These are phyloP conservation scores for Montipora foliosa DNA, from an alignment of 64 coral and sea anemone species.

Conservation along the genomic window DNA sequence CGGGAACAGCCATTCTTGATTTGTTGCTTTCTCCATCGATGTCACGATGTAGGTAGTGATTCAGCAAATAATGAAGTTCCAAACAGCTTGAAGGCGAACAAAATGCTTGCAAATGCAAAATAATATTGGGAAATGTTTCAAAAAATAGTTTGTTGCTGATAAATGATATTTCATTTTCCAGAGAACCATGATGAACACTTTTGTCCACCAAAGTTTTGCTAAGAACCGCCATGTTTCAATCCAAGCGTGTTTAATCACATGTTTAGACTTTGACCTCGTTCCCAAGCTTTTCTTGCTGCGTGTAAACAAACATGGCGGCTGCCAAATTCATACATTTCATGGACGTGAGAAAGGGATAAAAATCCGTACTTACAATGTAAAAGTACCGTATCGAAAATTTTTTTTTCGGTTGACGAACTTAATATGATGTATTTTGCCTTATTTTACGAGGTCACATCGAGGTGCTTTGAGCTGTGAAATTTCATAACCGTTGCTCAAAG, in stretches of 20 bases:
- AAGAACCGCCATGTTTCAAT: too few species aligned
- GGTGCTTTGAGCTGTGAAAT: not conserved
- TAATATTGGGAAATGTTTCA: not conserved
- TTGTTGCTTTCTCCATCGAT: not conserved
- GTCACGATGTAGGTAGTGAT: not conserved
- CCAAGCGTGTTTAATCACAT: too few species aligned
- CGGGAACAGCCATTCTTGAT: not conserved
- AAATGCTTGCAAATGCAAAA: not conserved
- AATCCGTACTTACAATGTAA: not conserved
- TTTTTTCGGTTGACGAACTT: not conserved
- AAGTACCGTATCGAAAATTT: not conserved
- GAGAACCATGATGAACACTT: too few species aligned
- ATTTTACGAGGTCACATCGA: not conserved
- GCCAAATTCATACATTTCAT: constrained; percentile 2
- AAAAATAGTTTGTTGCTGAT: not conserved
- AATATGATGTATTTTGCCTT: not conserved
- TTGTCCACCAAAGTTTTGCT: too few species aligned
- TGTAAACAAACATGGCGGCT: not conserved
- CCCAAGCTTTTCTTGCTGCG: too few species aligned
- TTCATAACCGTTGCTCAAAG: not conserved
- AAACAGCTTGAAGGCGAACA: not conserved
- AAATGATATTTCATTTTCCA: too few species aligned
- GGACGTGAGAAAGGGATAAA: not conserved
- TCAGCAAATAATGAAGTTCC: constrained; percentile 36
- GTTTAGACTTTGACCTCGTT: too few species aligned